Evolutionary conservation across 2,113 vertebrate genomes (phyloP), one percentile per base, ranked within the genome.

Genomic region (Zapus hudsonius): DNA sequence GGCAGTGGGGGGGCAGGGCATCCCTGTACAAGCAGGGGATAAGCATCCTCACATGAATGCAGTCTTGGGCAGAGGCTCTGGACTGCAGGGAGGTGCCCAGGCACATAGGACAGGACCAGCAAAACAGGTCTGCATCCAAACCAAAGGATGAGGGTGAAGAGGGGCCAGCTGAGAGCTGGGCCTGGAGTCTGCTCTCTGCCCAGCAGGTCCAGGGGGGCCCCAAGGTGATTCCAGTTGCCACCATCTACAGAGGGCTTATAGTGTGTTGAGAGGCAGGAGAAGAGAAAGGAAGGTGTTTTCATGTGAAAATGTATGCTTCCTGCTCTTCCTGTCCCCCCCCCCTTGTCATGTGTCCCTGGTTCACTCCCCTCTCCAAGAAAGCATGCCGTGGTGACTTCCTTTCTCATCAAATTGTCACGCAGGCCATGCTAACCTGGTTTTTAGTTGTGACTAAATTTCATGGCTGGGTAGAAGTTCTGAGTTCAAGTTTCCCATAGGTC

Each of bases 21-120:
- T 15, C 33, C 31, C 2, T 1, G 8, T 52, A 1, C 1, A 23
- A 12, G 33, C 2, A 11, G 13, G 52, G 69, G 40, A 22, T 3
- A 25, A 16, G 3, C 3, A 0, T 38, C 25, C 19, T 27, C 25
- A 2, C 3, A 0, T 13, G 52, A 36, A 29, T 47, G 13, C 0
- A 1, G 72, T 74, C 31, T 36, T 70, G 13, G 44, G 57, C 47
- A 27, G 27, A 7, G 20, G 27, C 15, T 33, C 44, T 38, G 9
- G 29, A 31, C 27, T 13, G 23, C 15, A n/a, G n/a, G 11, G 44
- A 40, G 20, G 40, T 16, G 17, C 5, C 15, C 11, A 10, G 59
- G 19, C 13, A 52, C 63, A 27, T 27, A n/a, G 7, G n/a, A 31
- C 40, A 9, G 42, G 13, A n/a, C 61, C 16, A 12, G 40, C 19